These are phyloP conservation scores for Homarus gammarus DNA, from an alignment of 2,888 invertebrate species.

Conservation along the genomic window DNA sequence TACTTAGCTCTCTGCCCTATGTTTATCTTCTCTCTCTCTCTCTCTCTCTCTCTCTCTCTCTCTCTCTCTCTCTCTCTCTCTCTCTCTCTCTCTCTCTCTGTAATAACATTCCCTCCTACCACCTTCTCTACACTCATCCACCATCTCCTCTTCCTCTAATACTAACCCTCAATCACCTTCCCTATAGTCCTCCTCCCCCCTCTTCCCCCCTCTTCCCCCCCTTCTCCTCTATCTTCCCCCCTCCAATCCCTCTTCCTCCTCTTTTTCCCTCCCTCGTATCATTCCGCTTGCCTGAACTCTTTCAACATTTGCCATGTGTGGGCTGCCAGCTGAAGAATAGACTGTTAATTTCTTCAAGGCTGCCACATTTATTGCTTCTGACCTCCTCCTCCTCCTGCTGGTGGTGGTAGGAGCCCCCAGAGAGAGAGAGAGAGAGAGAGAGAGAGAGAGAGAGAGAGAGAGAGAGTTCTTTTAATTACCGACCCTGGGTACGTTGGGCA, in stretches of 20 bases:
- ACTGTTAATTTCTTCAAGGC: constrained; percentile 30
- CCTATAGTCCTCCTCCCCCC: neutral
- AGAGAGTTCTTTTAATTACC: constrained; percentile 8
- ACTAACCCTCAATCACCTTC: no score
- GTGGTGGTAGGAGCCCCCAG: no score
- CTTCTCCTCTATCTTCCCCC: neutral
- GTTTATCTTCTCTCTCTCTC: no score
- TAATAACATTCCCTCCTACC: no score
- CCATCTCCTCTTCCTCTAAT: neutral
- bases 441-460: constrained; percentile 24
- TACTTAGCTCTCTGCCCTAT: no score
- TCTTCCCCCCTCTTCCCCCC: neutral
- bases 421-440: constrained; percentile 22
- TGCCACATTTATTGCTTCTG: constrained; percentile 14
- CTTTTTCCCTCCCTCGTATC: constrained; percentile 7
- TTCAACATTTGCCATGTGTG: constrained; percentile 21
- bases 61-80: no score
- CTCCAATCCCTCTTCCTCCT: neutral
- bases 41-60: no score
- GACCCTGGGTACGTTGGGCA: neutral
- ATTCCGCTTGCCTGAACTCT: constrained; percentile 25
- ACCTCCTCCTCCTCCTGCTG: neutral
- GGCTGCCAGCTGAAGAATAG: constrained; percentile 32
- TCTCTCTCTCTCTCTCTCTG: no score
- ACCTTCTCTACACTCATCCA: neutral